phyloP scores from a whole-genome alignment of 2,113 vertebrate genomes.

The Phylloscopus whistleri region DNA sequence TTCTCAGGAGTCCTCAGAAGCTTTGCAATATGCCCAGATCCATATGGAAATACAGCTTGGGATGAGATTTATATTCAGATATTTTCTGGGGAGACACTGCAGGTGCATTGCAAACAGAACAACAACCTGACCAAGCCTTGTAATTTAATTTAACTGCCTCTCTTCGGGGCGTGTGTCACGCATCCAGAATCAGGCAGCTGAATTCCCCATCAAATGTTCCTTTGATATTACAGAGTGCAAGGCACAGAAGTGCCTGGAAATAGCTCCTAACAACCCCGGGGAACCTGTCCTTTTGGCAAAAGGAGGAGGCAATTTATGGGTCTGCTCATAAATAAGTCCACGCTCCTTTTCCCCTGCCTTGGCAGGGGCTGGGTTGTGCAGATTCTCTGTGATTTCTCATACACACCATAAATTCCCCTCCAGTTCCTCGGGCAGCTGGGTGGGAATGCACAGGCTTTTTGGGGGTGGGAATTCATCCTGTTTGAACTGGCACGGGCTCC shows the following conservation, averaged over 20 bases:
- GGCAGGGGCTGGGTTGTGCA: background rate
- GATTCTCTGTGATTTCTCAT: background rate
- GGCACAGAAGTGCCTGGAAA: background rate
- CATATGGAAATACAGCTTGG: background rate
- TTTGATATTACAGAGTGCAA: background rate
- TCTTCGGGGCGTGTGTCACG: background rate
- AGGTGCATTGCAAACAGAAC: background rate
- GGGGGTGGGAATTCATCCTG: background rate
- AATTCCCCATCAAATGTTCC: background rate
- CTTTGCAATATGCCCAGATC: background rate
- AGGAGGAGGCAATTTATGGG: background rate
- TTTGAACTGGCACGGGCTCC: background rate
- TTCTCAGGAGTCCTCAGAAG: background rate
- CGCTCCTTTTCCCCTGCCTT: background rate
- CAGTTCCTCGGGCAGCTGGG: background rate
- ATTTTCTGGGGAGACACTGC: background rate
- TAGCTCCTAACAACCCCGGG: background rate
- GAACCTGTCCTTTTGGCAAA: constrained; percentile 2
- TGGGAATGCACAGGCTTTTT: background rate
- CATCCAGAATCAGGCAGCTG: background rate
- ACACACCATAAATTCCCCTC: background rate
- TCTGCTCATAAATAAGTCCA: background rate
- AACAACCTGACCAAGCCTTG: background rate
- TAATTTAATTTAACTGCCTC: background rate
- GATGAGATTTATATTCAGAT: background rate